A percentile compares a stretch with the other conserved stretches of the same genome.
These are phyloP conservation scores for Trachops cirrhosus DNA, from an alignment of 2,797 vertebrate species.

Conservation along the genomic window DNA sequence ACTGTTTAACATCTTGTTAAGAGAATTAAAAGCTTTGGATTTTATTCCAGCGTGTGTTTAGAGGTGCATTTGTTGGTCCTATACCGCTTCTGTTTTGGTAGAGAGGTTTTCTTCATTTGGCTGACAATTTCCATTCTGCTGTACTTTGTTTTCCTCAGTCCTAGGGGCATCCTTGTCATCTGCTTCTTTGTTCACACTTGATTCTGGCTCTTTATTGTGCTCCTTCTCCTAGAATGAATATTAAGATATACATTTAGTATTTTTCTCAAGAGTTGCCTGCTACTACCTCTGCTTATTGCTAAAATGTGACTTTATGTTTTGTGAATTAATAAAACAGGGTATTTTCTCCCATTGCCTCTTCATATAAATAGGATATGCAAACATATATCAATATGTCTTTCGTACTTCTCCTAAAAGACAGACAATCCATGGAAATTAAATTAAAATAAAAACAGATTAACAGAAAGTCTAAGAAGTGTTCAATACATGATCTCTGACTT, in stretches of 20 bases:
- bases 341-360: conserved; percentile 14
- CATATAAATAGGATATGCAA: conserved; percentile 8
- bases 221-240: conserved; percentile 82
- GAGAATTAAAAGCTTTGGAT: conserved; percentile 79
- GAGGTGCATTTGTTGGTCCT: conserved; percentile 65
- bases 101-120: conserved; percentile 83
- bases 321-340: neutral
- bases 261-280: neutral
- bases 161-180: conserved; percentile 83
- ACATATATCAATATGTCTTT: neutral
- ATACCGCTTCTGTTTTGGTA: conserved; percentile 78
- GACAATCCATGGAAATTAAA: neutral
- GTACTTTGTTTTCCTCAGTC: conserved; percentile 81
- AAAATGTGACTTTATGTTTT: conserved; percentile 4
- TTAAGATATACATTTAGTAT: neutral
- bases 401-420: neutral
- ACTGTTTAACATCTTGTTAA: conserved; percentile 76
- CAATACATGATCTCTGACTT: neutral
- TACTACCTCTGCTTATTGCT: neutral
- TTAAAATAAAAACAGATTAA: neutral
- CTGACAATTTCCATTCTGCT: conserved; percentile 92
- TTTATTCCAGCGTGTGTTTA: conserved; percentile 61
- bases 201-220: conserved; percentile 80
- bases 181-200: conserved; percentile 81
- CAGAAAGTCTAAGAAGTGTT: conserved; percentile 10